Evolutionary conservation across 1,140 invertebrate species (phyloP), one percentile per base, ranked within the genome.

Genomic region (Bathynomus jamesi): DNA sequence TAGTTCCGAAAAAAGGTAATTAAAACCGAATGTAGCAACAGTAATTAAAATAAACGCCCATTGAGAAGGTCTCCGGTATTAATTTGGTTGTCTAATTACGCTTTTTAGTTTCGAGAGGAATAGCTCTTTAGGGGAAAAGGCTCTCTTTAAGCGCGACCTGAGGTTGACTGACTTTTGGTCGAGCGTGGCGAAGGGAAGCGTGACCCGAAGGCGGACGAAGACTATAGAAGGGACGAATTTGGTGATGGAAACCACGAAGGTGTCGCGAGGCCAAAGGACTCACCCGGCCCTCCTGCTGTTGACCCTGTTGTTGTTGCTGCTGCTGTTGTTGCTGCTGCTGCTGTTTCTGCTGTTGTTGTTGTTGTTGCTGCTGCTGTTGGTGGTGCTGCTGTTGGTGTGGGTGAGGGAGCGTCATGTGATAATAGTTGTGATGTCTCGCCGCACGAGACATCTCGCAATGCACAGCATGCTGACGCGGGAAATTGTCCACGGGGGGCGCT

Each of bases 401-500:
- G 21, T 66, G 72, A 4, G 72, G 69, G 29, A 28, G 53, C 27
- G 40, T 67, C 68, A 70, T 62, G 64, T 74, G 69, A 27, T 70
- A 74, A 63, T 67, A 70, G 31, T 70, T 63, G 24, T 74, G 72
- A 27, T 74, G 72, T n/a, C 70, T 68, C 25, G 69, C 68, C 21
- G 75, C 72, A 40, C 75, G 65, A 25, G 75, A 72, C 46, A 76
- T 69, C 63, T 76, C 75, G 46, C 75, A 76, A 53, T 76, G 73
- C 31, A 71, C 72, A 8, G 71, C 72, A 63, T 76, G 75, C 65
- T 73, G 75, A 46, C 71, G 46, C 11, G 72, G 70, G 21, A 67
- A 73, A 53, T 73, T 71, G 40, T 31, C 67, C n/a, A 65, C 67
- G 17, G 70, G 61, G 24, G 66, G 69, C 62, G 67, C 70, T 61